phyloP scores from a whole-genome alignment of 1,140 invertebrate species.

The Hesperophylax magnus region DNA sequence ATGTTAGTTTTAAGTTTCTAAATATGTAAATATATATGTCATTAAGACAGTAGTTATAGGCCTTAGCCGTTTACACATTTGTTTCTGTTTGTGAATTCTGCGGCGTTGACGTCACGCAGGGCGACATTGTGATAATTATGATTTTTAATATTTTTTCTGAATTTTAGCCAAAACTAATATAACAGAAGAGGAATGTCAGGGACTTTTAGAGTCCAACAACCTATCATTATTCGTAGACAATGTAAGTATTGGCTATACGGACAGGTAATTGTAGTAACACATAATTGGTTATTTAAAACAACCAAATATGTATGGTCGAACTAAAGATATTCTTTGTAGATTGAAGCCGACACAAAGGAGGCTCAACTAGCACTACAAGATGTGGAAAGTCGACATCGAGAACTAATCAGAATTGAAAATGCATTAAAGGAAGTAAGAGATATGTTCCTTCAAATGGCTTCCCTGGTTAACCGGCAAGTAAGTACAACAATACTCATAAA shows the following conservation, averaged over 20 bases:
- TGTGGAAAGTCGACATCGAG: conserved; percentile 85
- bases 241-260: conserved; percentile 64
- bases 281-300: not conserved
- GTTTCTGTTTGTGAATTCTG: too few relatives aligned
- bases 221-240: conserved; percentile 75
- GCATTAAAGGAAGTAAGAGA: conserved; percentile 85
- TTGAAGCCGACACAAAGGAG: conserved; percentile 84
- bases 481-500: conserved; percentile 18
- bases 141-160: not conserved
- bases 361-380: conserved; percentile 85
- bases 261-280: not conserved
- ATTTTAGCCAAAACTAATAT: conserved; percentile 71
- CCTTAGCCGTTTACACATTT: too few relatives aligned
- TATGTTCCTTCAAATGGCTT: conserved; percentile 86
- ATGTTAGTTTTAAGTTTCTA: too few relatives aligned
- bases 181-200: conserved; percentile 71
- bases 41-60: too few relatives aligned
- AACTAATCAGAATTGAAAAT: conserved; percentile 88
- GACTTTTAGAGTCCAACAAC: conserved; percentile 70
- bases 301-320: too few relatives aligned
- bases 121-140: too few relatives aligned
- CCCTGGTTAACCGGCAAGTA: conserved; percentile 82
- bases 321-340: conserved; percentile 67
- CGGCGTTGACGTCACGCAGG: too few relatives aligned
- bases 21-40: too few relatives aligned